phyloP scores from a whole-genome alignment of 2,113 vertebrate genomes.

The Chloroceryle aenea region DNA sequence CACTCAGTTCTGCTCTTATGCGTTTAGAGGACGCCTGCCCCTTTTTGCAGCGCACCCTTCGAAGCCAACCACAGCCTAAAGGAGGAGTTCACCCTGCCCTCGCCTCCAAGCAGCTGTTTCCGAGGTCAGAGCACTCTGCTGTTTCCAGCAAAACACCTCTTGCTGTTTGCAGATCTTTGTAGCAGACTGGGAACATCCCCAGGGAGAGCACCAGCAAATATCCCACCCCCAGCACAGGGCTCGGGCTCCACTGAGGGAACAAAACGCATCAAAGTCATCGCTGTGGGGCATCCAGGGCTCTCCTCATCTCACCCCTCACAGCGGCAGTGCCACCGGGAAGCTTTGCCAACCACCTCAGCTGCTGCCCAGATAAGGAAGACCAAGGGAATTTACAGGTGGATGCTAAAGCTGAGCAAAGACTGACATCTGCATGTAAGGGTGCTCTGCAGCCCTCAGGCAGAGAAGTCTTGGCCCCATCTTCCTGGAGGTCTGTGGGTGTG shows the following conservation, averaged over 20 bases:
- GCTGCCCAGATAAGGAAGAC: background rate
- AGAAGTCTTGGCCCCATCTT: background rate
- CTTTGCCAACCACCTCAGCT: background rate
- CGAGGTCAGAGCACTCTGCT: background rate
- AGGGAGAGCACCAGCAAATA: background rate
- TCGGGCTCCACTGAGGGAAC: background rate
- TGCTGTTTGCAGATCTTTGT: background rate
- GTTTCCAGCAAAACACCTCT: background rate
- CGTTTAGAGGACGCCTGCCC: background rate
- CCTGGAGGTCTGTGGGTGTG: background rate
- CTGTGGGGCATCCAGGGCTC: rapidly evolving
- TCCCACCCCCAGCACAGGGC: background rate
- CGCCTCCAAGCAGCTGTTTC: background rate
- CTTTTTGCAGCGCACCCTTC: background rate
- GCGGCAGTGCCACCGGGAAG: background rate
- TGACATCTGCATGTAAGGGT: background rate
- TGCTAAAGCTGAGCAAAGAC: background rate
- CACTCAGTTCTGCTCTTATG: rapidly evolving
- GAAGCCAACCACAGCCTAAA: background rate
- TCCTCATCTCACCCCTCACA: background rate
- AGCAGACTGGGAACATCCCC: background rate
- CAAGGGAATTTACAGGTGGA: background rate
- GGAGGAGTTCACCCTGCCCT: background rate
- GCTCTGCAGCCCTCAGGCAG: background rate
- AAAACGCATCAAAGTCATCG: background rate